Evolutionary conservation across 2,797 vertebrate genomes (phyloP), one percentile per base, ranked within the genome.

Genomic region (Garrulus glandarius): DNA sequence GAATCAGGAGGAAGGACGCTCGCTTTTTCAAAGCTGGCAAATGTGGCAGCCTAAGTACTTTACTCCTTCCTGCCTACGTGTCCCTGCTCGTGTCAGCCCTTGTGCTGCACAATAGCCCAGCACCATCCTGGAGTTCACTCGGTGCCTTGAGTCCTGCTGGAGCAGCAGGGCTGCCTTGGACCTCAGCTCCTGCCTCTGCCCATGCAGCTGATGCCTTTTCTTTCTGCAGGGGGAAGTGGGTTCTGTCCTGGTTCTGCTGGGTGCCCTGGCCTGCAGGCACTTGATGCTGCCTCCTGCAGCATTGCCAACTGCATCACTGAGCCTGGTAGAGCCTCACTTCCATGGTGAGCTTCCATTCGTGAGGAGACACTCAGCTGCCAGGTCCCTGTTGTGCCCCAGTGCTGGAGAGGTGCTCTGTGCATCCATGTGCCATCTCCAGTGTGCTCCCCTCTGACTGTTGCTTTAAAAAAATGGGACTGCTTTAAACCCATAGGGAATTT

Each of bases 261-360:
- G 14, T 47, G 30, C 39, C 8, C 14, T 9, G n/a, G 37, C 64
- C 37, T 53, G 30, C 47, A 29, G 39, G 27, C 30, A 3, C n/a
- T 69, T 21, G 3, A 1, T 56, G 68, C 44, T 82, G 46, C 55
- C 43, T 83, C 43, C 65, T 80, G 59, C 9, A 3, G 37, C 26
- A 29, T 49, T 1, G 0, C 39, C 0, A 0, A 13, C 18, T 76
- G n/a, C 32, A 19, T 77, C 0, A 0, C 82, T 46, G 50, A 36
- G 68, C 20, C 68, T 13, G 11, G 16, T 4, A 10, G 23, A 61
- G 13, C 0, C 0, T 32, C 44, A 4, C 41, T 52, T 67, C 32
- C 21, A 1, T 1, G 1, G 21, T 21, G 52, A 26, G 49, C 36
- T 75, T n/a, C 55, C 23, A 15, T 15, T 69, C 0, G 0, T 29